These are phyloP conservation scores for Ciconia nigra DNA, from an alignment of 2,797 vertebrate genomes.

Conservation along the genomic window DNA sequence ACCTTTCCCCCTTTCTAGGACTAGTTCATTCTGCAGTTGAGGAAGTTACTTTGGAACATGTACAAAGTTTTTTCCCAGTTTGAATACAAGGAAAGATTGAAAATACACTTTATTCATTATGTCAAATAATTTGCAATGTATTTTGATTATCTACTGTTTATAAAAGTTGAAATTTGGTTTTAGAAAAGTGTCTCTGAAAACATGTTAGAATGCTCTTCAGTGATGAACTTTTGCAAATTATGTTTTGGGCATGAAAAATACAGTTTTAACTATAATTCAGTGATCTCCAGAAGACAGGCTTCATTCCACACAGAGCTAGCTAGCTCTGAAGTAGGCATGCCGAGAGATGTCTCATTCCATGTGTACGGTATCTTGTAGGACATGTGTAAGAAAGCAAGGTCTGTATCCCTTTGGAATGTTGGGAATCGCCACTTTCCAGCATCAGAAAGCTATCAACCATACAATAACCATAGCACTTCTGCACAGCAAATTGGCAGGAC, in stretches of 20 bases:
- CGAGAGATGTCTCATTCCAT: not conserved
- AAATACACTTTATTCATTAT: not conserved
- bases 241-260: not conserved
- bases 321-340: not conserved
- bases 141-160: not conserved
- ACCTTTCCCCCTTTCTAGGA: not conserved
- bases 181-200: not conserved
- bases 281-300: not conserved
- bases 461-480: not conserved
- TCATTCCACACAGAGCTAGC: not conserved
- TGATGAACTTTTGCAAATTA: not conserved
- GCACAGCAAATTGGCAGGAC: not conserved
- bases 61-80: not conserved
- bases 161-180: not conserved
- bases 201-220: accelerated
- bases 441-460: not conserved
- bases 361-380: not conserved
- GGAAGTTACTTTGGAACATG: not conserved
- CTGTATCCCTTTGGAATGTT: not conserved
- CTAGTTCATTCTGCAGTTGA: not conserved
- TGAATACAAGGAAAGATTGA: not conserved
- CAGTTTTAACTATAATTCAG: not conserved
- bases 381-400: not conserved
- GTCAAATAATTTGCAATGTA: not conserved
- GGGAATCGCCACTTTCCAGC: not conserved